phyloP scores from a whole-genome alignment of 2,888 invertebrate species.

The Ephialtes manifestator region DNA sequence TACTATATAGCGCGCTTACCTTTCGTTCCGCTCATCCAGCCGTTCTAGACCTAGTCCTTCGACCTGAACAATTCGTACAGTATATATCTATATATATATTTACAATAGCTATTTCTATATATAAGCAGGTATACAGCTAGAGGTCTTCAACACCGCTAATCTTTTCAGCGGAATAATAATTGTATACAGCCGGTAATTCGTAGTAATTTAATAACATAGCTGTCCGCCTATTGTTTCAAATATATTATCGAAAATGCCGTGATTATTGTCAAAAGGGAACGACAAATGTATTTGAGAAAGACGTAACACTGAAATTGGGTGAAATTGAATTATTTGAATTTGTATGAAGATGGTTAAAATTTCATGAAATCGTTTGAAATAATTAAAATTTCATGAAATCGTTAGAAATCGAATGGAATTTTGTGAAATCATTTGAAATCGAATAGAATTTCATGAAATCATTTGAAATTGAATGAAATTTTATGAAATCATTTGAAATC shows the following conservation, averaged over 20 bases:
- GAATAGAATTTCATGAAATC: no score
- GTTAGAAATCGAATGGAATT: no score
- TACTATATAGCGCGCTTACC: slow-evolving; percentile 27
- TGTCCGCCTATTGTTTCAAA: background rate
- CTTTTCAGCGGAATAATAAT: background rate
- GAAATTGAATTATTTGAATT: no score
- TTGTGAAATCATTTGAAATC: no score
- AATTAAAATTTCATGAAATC: no score
- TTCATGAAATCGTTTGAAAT: no score
- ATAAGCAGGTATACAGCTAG: background rate
- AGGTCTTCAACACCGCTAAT: background rate
- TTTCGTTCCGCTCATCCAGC: slow-evolving; percentile 46
- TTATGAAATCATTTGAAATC: no score
- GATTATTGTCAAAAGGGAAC: background rate
- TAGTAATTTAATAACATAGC: background rate
- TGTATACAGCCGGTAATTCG: background rate
- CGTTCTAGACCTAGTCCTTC: slow-evolving; percentile 34
- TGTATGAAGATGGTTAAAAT: no score
- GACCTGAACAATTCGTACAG: background rate
- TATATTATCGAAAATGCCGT: background rate
- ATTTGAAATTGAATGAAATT: no score
- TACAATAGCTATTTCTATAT: background rate
- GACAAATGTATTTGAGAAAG: background rate
- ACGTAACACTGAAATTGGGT: background rate
- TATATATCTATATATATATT: background rate